Evolutionary conservation across 1,140 invertebrate genomes (phyloP).

Genomic region (Physella acuta): DNA sequence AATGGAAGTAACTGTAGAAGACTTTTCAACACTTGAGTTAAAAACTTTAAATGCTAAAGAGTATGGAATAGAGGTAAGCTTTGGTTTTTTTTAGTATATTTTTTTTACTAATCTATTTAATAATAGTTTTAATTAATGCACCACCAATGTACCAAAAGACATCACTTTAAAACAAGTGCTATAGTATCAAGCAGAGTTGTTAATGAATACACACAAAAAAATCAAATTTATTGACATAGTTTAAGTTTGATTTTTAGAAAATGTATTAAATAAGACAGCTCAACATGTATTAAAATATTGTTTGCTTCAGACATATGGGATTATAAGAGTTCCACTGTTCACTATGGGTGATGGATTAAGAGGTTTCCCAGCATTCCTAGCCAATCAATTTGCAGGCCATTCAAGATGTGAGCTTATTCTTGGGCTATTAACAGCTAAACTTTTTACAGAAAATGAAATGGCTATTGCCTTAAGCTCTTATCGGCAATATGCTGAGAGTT

Average conservation of each 20-base stretch:
- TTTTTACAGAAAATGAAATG: slow-evolving; percentile 42
- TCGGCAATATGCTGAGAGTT: slow-evolving; percentile 24
- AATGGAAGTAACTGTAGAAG: slow-evolving; percentile 58
- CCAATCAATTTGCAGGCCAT: slow-evolving; percentile 63
- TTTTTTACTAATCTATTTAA: not conserved
- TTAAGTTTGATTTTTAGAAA: too few relatives aligned
- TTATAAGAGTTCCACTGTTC: slow-evolving; percentile 63
- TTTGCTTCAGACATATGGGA: slow-evolving; percentile 58
- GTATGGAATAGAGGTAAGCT: slow-evolving; percentile 61
- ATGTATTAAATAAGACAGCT: not conserved
- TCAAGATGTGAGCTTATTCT: slow-evolving; percentile 60
- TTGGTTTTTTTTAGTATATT: not conserved
- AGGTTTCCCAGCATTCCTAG: slow-evolving; percentile 65
- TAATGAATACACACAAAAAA: too few relatives aligned
- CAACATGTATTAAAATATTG: slow-evolving; percentile 1
- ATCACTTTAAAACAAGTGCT: too few relatives aligned
- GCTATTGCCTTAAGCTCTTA: slow-evolving; percentile 31
- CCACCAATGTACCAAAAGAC: too few relatives aligned
- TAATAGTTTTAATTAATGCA: too few relatives aligned
- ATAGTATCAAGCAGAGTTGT: too few relatives aligned
- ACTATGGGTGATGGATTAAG: slow-evolving; percentile 63
- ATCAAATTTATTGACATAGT: too few relatives aligned
- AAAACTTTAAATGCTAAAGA: slow-evolving; percentile 53
- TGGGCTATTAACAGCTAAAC: slow-evolving; percentile 36
- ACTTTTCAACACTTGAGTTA: slow-evolving; percentile 59